Evolutionary conservation across 2,888 invertebrate species (phyloP).

Genomic region (Caenorhabditis doughertyi): DNA sequence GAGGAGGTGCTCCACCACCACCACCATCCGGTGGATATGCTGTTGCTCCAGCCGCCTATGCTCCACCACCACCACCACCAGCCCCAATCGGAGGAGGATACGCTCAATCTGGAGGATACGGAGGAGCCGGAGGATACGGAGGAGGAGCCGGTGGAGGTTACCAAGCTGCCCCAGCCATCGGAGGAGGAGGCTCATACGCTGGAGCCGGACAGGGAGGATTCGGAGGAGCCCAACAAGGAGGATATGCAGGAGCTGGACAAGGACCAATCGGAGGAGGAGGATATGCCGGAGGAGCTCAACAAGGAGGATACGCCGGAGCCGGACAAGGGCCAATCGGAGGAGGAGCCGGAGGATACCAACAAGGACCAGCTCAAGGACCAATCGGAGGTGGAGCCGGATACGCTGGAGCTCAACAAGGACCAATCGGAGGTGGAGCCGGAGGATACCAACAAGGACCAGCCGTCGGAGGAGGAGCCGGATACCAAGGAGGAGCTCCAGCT

Average conservation of each 20-base stretch:
- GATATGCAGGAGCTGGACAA: conserved; percentile 27
- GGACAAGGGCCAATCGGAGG: conserved; percentile 21
- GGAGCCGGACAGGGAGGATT: conserved; percentile 56
- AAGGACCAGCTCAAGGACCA: conserved; percentile 28
- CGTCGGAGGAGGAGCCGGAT: conserved; percentile 32
- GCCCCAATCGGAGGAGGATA: conserved; percentile 49
- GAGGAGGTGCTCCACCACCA: conserved; percentile 47
- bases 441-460: conserved; percentile 28
- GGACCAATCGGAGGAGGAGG: conserved; percentile 50
- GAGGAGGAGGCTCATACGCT: conserved; percentile 56
- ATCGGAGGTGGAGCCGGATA: conserved; percentile 35
- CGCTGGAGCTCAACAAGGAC: too few relatives aligned
- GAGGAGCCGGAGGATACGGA: conserved; percentile 25
- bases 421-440: conserved; percentile 9
- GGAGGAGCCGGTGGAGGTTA: conserved; percentile 28
- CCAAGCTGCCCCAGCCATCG: conserved; percentile 42
- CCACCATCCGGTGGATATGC: conserved; percentile 57
- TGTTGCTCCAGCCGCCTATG: conserved; percentile 47
- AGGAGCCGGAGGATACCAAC: conserved; percentile 36
- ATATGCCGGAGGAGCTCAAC: conserved; percentile 56
- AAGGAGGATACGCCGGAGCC: conserved; percentile 60
- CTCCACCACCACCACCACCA: conserved; percentile 62
- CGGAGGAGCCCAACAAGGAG: conserved; percentile 37
- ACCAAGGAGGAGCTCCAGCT: conserved; percentile 11
- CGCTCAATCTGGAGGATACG: conserved; percentile 28